Evolutionary conservation across 2,888 invertebrate genomes (phyloP), one percentile per base, ranked within the genome.

Genomic region (Ischnus inquisitorius): DNA sequence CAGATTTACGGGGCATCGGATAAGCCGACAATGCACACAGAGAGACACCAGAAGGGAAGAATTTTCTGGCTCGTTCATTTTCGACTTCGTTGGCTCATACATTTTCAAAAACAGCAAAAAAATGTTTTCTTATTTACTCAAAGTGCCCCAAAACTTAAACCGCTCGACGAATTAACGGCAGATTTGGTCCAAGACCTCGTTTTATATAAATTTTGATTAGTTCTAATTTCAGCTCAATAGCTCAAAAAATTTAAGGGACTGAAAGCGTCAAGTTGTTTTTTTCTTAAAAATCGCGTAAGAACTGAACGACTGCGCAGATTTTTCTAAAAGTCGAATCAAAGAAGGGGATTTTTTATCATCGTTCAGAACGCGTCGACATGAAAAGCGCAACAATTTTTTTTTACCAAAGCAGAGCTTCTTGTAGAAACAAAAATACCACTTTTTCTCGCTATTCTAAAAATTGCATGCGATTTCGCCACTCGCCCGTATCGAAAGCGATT

Each of bases 1-100:
- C 89, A 89, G 89, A 88, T 90, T 88, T 88, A 89, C 89, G 86
- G 81, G 84, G 82, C 88, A 89, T 83, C 78, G 83, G 81, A 82
- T 85, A 87, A 86, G 79, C 86, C 76, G 76, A 85, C 82, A 84
- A 87, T 86, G 71, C 81, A 34, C 78, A 84, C 64, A 64, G 57
- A 75, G 25, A 62, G 19, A 46, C 16, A 65, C 82, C 71, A 71
- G 74, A 79, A 71, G 76, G 82, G 67, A 79, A 76, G 62, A 82
- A 78, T 84, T 74, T 86, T 76, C n/a, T 39, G 16, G n/a, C 46
- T 16, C 48, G 46, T 41, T 43, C 12, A 6, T 34, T 51, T 5
- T 28, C 28, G 51, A 14, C 46, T 43, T 19, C 4, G 19, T n/a
- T 34, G 1, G 46, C n/a, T n/a, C n/a, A n/a, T n/a, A n/a, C 43